phyloP scores from a whole-genome alignment of 2,113 vertebrate genomes.

The Neodon shergylaensis region DNA sequence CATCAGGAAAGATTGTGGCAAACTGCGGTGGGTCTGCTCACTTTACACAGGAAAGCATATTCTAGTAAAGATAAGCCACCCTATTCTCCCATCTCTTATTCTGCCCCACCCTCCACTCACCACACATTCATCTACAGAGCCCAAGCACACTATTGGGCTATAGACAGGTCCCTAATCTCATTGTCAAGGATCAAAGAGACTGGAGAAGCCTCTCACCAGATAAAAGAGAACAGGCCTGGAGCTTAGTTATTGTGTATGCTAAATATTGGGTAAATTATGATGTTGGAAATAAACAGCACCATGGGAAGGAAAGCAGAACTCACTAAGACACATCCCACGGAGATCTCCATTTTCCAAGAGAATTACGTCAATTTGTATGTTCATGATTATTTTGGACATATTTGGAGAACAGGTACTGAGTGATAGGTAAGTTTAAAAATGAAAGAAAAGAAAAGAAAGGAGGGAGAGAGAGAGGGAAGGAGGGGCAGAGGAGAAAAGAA shows the following conservation, averaged over 20 bases:
- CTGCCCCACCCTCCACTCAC: too few species aligned
- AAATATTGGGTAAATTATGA: neutral
- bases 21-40: neutral
- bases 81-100: neutral
- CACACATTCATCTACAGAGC: neutral
- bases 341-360: neutral
- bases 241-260: neutral
- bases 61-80: neutral
- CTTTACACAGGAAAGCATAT: neutral
- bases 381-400: neutral
- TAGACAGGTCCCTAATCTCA: neutral
- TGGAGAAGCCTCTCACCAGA: neutral
- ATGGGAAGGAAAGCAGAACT: neutral
- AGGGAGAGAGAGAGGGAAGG: neutral
- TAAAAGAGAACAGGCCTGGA: neutral
- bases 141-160: neutral
- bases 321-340: neutral
- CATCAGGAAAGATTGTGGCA: slow-evolving; percentile 16
- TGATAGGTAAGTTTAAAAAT: neutral
- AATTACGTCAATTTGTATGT: neutral
- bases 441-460: neutral
- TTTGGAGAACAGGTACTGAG: neutral
- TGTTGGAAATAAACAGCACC: neutral
- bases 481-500: neutral
- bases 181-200: neutral